A percentile compares a stretch with the other conserved stretches of the same genome.
Evolutionary conservation across 2,113 vertebrate genomes (phyloP).

Genomic region (Solenodon paradoxus): DNA sequence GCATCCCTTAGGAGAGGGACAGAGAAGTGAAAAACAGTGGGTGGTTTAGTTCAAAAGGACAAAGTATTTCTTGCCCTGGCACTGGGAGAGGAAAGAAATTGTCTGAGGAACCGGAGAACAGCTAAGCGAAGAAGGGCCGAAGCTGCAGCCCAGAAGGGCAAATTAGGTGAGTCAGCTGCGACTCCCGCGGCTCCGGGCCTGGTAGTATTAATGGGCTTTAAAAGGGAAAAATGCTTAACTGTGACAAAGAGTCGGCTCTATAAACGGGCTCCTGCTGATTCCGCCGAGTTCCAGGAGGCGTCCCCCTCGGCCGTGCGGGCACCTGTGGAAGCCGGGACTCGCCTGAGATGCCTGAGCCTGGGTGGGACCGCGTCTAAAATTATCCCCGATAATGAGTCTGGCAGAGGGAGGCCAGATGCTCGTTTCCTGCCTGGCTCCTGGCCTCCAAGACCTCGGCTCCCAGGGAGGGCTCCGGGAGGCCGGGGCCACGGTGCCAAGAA

Average conservation of each 20-base stretch:
- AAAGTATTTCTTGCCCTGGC: slow-evolving; percentile 77
- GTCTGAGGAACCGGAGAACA: slow-evolving; percentile 43
- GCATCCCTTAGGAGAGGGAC: slow-evolving; percentile 59
- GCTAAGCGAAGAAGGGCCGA: neutral
- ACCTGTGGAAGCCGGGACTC: slow-evolving; percentile 37
- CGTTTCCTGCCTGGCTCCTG: slow-evolving; percentile 53
- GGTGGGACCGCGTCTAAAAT: slow-evolving; percentile 72
- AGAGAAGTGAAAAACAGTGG: slow-evolving; percentile 73
- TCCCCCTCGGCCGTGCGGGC: neutral
- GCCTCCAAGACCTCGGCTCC: slow-evolving; percentile 35
- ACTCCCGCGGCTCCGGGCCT: slow-evolving; percentile 25
- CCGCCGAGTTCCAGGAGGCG: neutral
- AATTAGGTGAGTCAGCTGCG: slow-evolving; percentile 57
- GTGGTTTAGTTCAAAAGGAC: slow-evolving; percentile 80
- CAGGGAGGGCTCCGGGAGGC: slow-evolving; percentile 39
- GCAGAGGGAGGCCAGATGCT: slow-evolving; percentile 47
- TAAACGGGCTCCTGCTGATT: slow-evolving; percentile 30
- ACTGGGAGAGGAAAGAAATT: slow-evolving; percentile 70
- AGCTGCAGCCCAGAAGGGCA: slow-evolving; percentile 12
- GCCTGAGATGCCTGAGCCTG: slow-evolving; percentile 37
- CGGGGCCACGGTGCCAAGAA: neutral
- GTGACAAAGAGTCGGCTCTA: slow-evolving; percentile 60
- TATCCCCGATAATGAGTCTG: slow-evolving; percentile 62
- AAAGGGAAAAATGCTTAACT: slow-evolving; percentile 64
- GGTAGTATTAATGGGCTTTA: slow-evolving; percentile 54